These are phyloP conservation scores for Xenopus borealis DNA, from an alignment of 2,113 vertebrate genomes.

Conservation along the genomic window DNA sequence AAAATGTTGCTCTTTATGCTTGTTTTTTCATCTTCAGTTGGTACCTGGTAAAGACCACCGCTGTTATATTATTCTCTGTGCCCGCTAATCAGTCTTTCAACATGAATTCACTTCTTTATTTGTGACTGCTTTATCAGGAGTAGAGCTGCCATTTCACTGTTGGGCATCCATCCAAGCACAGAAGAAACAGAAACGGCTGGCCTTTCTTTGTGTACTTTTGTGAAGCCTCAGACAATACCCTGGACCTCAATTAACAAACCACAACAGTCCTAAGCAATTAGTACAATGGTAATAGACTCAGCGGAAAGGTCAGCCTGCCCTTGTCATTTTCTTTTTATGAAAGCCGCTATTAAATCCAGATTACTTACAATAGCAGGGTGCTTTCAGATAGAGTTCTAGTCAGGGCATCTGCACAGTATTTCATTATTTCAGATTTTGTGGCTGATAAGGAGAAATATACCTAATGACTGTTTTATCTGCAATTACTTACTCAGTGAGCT, in stretches of 20 bases:
- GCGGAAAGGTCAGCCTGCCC: slow-evolving; percentile 46
- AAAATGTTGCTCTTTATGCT: too few relatives aligned
- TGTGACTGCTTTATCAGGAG: not conserved
- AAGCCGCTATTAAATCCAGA: slow-evolving; percentile 19
- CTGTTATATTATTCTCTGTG: too few relatives aligned
- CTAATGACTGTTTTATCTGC: slow-evolving; percentile 1
- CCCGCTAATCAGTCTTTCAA: too few relatives aligned
- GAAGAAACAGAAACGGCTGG: not conserved
- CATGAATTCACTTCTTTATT: too few relatives aligned
- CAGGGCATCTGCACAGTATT: slow-evolving; percentile 25
- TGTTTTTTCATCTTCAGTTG: too few relatives aligned
- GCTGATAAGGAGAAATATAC: slow-evolving; percentile 8
- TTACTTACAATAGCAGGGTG: slow-evolving; percentile 43
- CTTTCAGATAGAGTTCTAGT: slow-evolving; percentile 49
- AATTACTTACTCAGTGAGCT: not conserved
- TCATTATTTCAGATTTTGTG: slow-evolving; percentile 40
- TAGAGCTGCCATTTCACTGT: not conserved
- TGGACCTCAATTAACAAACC: not conserved
- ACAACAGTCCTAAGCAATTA: fast-evolving
- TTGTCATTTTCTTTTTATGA: slow-evolving; percentile 1
- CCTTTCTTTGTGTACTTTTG: not conserved
- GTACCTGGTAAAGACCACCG: too few relatives aligned
- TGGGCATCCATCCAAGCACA: not conserved
- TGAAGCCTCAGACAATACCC: not conserved
- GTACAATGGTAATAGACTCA: not conserved